Base-by-base conservation (phyloP, 2,797 vertebrate species). In the Vireo griseus region DNA sequence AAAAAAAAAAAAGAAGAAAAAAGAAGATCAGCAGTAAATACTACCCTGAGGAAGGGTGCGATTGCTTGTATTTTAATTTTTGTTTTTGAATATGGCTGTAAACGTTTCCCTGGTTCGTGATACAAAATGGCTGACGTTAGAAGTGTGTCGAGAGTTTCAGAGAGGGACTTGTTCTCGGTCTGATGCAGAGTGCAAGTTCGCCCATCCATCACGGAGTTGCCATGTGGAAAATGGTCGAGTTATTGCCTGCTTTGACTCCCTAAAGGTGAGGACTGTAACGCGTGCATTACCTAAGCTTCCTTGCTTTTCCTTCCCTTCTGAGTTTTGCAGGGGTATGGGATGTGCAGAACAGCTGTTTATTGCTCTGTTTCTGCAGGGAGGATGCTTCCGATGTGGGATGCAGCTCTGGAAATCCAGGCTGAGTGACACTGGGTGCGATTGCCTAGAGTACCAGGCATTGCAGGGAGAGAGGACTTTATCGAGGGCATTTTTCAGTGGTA, bases 91-190 rank as follows among this genome's bases (percentile, higher is more conserved):
- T 96, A 98, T 99, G 98, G 98, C 99, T 92, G 98, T 99, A 96
- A 99, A 98, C 97, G 98, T 99, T 97, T 98, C 98, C 96, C 98
- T 99, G 98, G 98, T 99, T 92, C 99, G 99, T 88, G 99, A 99
- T 98, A 99, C 99, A 98, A 99, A 99, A 98, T 99, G 99, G 99
- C 98, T 99, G 98, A 99, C 99, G 62, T 98, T 99, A 97, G 99
- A 99, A 98, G 99, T 99, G 97, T 99, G 99, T 98, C 98, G 99
- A 90, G 99, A 99, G 97, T 99, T 99, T 97, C 99, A 99, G 98
- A 98, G 99, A 97, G 99, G 99, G 91, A 99, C 99, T 97, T 99
- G 99, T 97, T 99, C 99, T 19, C 98, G 99, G 69, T 98, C 99
- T 37, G 99, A 99, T 80, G 98, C 98, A 22, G 99, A 99, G 97